Evolutionary conservation across 1,140 invertebrate species (phyloP).

Genomic region (Cydia amplana): DNA sequence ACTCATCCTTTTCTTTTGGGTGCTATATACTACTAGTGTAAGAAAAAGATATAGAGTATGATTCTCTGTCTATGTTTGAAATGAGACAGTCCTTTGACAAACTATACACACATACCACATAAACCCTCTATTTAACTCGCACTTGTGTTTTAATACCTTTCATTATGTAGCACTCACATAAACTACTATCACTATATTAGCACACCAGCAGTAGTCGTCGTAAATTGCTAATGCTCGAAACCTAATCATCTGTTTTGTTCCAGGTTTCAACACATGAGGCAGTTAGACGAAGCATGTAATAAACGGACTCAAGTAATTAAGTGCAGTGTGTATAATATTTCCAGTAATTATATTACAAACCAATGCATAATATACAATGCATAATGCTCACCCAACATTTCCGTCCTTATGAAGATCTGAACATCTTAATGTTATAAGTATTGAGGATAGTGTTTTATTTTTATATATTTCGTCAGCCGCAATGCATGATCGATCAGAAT

Average conservation of each 20-base stretch:
- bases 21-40: too few species aligned
- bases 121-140: too few species aligned
- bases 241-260: conserved; percentile 41
- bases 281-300: neutral
- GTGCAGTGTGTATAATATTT: conserved; percentile 41
- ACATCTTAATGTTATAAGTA: neutral
- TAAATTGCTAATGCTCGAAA: conserved; percentile 19
- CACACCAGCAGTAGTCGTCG: too few species aligned
- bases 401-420: conserved; percentile 41
- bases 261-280: conserved; percentile 57
- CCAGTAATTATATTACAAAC: conserved; percentile 29
- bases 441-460: conserved; percentile 4
- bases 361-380: conserved; percentile 12
- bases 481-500: neutral
- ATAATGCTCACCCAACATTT: conserved; percentile 19
- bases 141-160: too few species aligned
- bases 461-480: conserved; percentile 16
- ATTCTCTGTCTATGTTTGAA: too few species aligned
- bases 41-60: too few species aligned
- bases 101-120: too few species aligned
- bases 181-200: too few species aligned
- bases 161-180: too few species aligned
- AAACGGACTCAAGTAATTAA: conserved; percentile 36
- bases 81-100: too few species aligned
- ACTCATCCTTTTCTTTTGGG: too few species aligned